phyloP scores from a whole-genome alignment of 2,113 vertebrate species.

The Peucedramus taeniatus region DNA sequence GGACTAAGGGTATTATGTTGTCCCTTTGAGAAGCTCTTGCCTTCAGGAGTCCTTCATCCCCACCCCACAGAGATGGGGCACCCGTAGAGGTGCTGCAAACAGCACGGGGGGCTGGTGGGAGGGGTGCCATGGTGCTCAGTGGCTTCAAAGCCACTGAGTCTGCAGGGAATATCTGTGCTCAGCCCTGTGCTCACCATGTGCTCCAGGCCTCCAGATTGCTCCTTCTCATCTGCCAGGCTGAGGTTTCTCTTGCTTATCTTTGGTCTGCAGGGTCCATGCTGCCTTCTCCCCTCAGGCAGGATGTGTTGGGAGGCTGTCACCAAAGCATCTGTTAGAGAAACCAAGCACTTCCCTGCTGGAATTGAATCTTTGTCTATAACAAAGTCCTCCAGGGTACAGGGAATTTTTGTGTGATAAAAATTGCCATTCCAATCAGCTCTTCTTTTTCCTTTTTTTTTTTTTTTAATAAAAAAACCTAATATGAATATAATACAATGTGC shows the following conservation, averaged over 20 bases:
- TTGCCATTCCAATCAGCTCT: neutral
- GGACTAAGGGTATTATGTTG: neutral
- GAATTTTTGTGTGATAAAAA: neutral
- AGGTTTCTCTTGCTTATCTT: neutral
- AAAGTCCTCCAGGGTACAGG: neutral
- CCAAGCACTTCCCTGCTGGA: neutral
- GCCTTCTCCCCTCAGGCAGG: neutral
- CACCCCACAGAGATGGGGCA: neutral
- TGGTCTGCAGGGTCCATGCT: neutral
- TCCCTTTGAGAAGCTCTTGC: neutral
- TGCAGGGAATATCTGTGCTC: neutral
- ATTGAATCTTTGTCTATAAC: neutral
- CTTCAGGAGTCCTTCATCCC: neutral
- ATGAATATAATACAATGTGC: neutral
- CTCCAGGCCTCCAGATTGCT: neutral
- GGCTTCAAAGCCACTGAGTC: neutral
- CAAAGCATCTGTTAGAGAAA: neutral
- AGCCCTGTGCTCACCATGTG: fast-evolving
- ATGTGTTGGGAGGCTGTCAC: neutral
- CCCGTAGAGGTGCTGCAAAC: neutral
- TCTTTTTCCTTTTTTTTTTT: fast-evolving
- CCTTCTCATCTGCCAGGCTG: neutral
- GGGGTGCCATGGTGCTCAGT: neutral
- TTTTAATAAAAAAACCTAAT: neutral
- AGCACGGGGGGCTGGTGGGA: fast-evolving